Evolutionary conservation across 2,888 invertebrate species (phyloP), one percentile per base, ranked within the genome.

Genomic region (Ophion ellenae): DNA sequence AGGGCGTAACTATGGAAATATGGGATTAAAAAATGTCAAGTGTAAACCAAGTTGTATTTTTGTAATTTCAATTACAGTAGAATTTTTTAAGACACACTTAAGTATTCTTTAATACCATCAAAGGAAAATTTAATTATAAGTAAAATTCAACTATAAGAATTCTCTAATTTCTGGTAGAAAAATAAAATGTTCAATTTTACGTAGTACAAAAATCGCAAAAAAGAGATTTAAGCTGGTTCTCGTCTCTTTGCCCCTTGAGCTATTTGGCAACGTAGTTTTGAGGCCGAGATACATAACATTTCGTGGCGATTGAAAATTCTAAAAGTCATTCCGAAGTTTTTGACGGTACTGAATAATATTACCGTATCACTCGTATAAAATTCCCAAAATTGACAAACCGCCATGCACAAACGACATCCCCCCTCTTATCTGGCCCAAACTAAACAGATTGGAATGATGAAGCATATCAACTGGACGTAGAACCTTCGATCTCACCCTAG

Each of bases 381-480:
- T 83, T 85, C 67, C 81, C 81, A n/a, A 74, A 84, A 86, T 84
- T 86, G 81, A 86, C 83, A 77, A 81, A 81, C 77, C 75, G 67
- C 81, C 83, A 81, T 81, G 83, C 83, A 77, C 71, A 63, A 83
- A 83, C 70, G 32, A 83, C 59, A 75, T 71, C 66, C 67, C 4
- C 10, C 17, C 36, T 36, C 57, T 7, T 17, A 4, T 11, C 53
- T 28, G 2, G n/a, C 40, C 61, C 57, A 84, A 79, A 78, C 64
- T 78, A n/a, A 76, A 66, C 73, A 85, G 83, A 85, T 66, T 87
- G 86, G 86, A 87, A 87, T 87, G 86, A 73, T 83, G 83, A 85
- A 85, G 85, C 82, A 80, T 45, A 82, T 87, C 69, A 77, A 75
- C 59, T 85, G 86, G 85, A 85, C 85, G 80, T 53, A 53, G 53